phyloP scores from a whole-genome alignment of 1,140 invertebrate genomes.

The Thaumatotibia leucotreta region DNA sequence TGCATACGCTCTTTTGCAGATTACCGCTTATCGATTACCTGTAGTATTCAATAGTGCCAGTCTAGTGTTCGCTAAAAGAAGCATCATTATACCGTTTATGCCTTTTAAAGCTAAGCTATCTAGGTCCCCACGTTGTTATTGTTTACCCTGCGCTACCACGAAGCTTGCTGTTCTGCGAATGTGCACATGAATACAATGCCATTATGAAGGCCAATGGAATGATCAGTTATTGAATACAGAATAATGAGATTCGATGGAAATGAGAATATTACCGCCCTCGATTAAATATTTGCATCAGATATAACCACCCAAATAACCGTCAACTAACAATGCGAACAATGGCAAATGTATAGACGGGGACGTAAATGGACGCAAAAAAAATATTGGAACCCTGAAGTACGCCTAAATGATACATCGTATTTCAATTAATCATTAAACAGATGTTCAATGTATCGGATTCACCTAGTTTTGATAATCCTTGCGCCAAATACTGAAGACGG shows the following conservation, averaged over 20 bases:
- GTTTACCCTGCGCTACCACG: slow-evolving; percentile 24
- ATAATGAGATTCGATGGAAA: slow-evolving; percentile 2
- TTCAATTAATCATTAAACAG: not conserved
- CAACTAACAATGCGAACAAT: too few species aligned
- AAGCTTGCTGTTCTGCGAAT: slow-evolving; percentile 37
- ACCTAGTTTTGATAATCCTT: slow-evolving; percentile 8
- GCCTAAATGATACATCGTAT: not conserved
- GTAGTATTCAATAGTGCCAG: slow-evolving; percentile 12
- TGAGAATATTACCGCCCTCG: not conserved
- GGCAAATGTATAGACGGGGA: too few species aligned
- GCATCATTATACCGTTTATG: slow-evolving; percentile 13
- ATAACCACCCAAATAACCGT: too few species aligned
- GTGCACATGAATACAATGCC: slow-evolving; percentile 32
- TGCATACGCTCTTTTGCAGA: not conserved
- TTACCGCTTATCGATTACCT: not conserved
- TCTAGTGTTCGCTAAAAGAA: not conserved
- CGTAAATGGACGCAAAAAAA: too few species aligned
- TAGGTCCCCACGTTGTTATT: slow-evolving; percentile 18
- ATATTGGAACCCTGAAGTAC: not conserved
- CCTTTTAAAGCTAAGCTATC: slow-evolving; percentile 23
- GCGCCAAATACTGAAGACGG: not conserved
- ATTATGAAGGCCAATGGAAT: slow-evolving; percentile 40
- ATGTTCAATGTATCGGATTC: not conserved
- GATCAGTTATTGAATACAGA: slow-evolving; percentile 43
- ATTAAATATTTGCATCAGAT: not conserved